Conservation (phyloP, 2,797 vertebrate species). For the Sylvia borin region DNA sequence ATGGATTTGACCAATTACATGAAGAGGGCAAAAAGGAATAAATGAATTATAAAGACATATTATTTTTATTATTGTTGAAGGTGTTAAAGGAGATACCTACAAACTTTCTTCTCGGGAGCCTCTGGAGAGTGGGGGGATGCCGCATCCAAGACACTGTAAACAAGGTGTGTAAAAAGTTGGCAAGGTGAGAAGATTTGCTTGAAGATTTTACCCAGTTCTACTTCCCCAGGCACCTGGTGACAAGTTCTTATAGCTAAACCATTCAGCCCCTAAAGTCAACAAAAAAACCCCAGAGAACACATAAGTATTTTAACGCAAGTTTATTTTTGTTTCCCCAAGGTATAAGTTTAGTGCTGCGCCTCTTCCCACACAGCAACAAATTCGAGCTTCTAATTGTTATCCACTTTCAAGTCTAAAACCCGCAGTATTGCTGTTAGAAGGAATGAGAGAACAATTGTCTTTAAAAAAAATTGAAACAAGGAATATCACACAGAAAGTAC, state of each 20-base stretch:
- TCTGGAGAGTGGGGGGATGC: neutral
- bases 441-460: neutral
- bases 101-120: neutral
- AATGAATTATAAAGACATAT: neutral
- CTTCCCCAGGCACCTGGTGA: neutral
- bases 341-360: neutral
- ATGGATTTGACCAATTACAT: neutral
- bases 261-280: neutral
- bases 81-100: neutral
- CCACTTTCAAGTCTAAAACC: neutral
- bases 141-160: neutral
- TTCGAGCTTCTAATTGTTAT: neutral
- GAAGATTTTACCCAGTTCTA: rapidly evolving
- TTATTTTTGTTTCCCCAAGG: neutral
- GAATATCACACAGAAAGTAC: neutral
- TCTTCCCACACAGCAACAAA: neutral
- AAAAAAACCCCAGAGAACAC: neutral
- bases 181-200: neutral
- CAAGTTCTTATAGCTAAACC: neutral
- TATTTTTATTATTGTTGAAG: neutral
- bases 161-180: neutral
- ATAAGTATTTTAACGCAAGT: neutral
- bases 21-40: neutral
- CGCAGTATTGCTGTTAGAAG: neutral
- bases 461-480: neutral